Evolutionary conservation across 2,888 invertebrate species (phyloP).

Genomic region (Pocota personata): DNA sequence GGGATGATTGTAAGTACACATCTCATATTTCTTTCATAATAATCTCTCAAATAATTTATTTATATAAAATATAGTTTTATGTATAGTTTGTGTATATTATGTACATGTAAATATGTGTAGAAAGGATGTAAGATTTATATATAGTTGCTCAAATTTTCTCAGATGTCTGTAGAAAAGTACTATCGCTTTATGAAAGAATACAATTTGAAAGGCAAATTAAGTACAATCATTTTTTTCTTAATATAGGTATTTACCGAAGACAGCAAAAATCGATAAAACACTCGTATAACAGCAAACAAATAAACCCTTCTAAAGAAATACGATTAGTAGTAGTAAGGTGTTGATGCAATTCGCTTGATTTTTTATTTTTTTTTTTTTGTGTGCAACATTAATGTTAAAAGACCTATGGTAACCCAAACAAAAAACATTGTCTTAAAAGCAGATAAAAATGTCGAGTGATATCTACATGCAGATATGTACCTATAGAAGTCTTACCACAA

Average conservation of each 20-base stretch:
- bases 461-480: too few species aligned
- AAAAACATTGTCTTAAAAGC: too few species aligned
- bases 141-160: neutral
- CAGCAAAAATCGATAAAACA: neutral
- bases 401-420: neutral
- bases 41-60: neutral
- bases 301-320: neutral
- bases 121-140: neutral
- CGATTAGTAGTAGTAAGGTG: neutral
- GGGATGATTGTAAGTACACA: slow-evolving; percentile 90
- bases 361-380: neutral
- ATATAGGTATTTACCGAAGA: neutral
- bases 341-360: neutral
- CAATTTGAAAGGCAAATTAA: neutral
- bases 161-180: neutral
- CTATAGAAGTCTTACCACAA: too few species aligned
- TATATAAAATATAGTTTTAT: neutral
- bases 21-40: neutral
- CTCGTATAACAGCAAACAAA: neutral
- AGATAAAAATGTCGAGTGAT: too few species aligned
- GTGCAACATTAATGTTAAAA: neutral
- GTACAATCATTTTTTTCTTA: neutral
- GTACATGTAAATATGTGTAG: neutral
- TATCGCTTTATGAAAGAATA: neutral
- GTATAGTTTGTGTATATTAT: neutral